Conservation (phyloP, 2,888 invertebrate species). For the Monoplex corrugatus region DNA sequence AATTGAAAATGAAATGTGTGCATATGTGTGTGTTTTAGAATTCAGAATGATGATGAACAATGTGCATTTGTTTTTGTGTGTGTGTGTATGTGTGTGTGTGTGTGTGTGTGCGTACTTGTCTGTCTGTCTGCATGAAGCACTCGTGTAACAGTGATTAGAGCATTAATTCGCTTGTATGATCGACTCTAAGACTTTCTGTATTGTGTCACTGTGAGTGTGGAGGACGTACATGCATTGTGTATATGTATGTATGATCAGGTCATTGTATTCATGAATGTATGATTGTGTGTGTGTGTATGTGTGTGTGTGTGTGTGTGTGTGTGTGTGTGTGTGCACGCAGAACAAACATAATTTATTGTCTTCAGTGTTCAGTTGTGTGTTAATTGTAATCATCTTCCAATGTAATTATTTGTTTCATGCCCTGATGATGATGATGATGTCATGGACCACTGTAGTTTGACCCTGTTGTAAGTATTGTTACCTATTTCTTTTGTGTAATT, state of each 20-base stretch:
- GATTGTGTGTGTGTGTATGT: slow-evolving; percentile 31
- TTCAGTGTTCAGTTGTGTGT: neutral
- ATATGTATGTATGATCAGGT: slow-evolving; percentile 7
- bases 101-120: neutral
- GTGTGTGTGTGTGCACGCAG: too few relatives aligned
- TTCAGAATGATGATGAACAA: too few relatives aligned
- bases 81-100: neutral
- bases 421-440: neutral
- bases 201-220: neutral
- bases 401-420: slow-evolving; percentile 46
- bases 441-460: slow-evolving; percentile 71
- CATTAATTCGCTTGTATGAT: neutral
- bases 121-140: too few relatives aligned
- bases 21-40: too few relatives aligned
- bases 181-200: neutral
- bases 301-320: neutral
- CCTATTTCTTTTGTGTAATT: neutral
- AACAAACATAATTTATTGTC: too few relatives aligned
- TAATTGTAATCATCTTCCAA: neutral
- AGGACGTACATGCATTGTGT: too few relatives aligned
- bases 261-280: too few relatives aligned
- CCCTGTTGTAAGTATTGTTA: slow-evolving; percentile 74
- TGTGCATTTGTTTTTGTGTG: neutral
- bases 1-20: too few relatives aligned
- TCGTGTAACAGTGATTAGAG: too few relatives aligned